These are phyloP conservation scores for Aphodius sticticus DNA, from an alignment of 2,888 invertebrate genomes.

Conservation along the genomic window DNA sequence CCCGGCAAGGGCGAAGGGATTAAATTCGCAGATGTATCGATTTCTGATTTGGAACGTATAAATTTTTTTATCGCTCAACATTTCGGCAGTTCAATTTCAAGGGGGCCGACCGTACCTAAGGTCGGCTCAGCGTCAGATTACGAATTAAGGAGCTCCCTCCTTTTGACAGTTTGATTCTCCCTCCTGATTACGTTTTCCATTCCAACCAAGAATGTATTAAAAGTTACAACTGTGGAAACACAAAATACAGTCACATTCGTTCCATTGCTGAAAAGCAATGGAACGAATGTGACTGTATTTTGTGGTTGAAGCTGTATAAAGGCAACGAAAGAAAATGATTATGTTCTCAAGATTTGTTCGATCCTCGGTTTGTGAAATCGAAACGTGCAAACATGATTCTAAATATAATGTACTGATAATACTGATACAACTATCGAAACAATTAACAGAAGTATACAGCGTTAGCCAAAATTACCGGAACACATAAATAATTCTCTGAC, in stretches of 20 bases:
- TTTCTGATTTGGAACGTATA: constrained; percentile 30
- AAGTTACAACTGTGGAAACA: constrained; percentile 50
- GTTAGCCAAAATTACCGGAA: too few relatives aligned
- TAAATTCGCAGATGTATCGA: constrained; percentile 17
- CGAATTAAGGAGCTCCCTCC: constrained; percentile 31
- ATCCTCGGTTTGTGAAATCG: too few relatives aligned
- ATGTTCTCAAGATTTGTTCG: not conserved
- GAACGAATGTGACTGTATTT: not conserved
- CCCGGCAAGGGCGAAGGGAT: not conserved
- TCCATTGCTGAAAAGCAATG: constrained; percentile 46
- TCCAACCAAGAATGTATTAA: constrained; percentile 42
- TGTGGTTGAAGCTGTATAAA: not conserved
- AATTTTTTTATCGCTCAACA: constrained; percentile 24
- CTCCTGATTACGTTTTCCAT: constrained; percentile 43
- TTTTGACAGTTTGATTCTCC: constrained; percentile 39
- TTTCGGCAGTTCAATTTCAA: constrained; percentile 27
- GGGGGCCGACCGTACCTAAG: constrained; percentile 7
- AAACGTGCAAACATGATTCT: too few relatives aligned
- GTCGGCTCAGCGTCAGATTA: constrained; percentile 15
- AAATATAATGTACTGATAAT: too few relatives aligned
- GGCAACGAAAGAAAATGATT: not conserved
- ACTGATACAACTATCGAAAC: too few relatives aligned
- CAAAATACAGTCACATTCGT: too few relatives aligned
- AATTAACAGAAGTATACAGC: too few relatives aligned
- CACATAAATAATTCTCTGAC: too few relatives aligned